These are phyloP conservation scores for Myoxocephalus aenaeus DNA, from an alignment of 2,797 vertebrate genomes.

Conservation along the genomic window DNA sequence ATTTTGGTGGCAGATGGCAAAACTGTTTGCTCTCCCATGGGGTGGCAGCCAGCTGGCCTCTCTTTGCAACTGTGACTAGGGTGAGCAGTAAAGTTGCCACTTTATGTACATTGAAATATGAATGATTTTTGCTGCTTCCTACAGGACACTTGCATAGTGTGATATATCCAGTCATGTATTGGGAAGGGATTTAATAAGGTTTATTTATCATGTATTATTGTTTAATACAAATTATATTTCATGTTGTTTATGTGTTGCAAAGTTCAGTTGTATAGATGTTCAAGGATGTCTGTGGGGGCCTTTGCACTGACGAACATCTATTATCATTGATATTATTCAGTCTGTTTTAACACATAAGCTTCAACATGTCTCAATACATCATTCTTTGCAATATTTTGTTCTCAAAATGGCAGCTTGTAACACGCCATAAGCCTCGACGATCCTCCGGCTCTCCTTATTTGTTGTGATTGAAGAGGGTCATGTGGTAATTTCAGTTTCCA, in stretches of 20 bases:
- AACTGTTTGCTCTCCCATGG: slow-evolving; percentile 73
- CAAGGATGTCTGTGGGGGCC: background rate
- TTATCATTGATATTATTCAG: background rate
- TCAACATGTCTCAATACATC: background rate
- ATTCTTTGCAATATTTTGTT: background rate
- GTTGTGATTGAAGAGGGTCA: slow-evolving; percentile 25
- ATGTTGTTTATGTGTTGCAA: background rate
- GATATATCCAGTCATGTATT: slow-evolving; percentile 6
- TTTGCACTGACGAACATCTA: background rate
- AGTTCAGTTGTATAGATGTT: background rate
- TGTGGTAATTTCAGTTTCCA: slow-evolving; percentile 29
- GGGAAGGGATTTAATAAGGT: slow-evolving; percentile 6
- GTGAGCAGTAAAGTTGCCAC: slow-evolving; percentile 58
- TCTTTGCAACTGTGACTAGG: slow-evolving; percentile 55
- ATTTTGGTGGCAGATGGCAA: slow-evolving; percentile 78
- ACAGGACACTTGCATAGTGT: background rate
- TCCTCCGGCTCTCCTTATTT: slow-evolving; percentile 2
- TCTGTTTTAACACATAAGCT: background rate
- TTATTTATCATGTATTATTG: slow-evolving; percentile 3
- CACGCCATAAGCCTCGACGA: background rate
- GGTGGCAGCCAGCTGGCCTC: slow-evolving; percentile 72
- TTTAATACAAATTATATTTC: background rate
- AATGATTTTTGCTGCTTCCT: slow-evolving; percentile 23
- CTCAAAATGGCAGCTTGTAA: background rate
- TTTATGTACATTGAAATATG: slow-evolving; percentile 54